These are phyloP conservation scores for Lithophane socia DNA, from an alignment of 2,888 invertebrate species.

Conservation along the genomic window DNA sequence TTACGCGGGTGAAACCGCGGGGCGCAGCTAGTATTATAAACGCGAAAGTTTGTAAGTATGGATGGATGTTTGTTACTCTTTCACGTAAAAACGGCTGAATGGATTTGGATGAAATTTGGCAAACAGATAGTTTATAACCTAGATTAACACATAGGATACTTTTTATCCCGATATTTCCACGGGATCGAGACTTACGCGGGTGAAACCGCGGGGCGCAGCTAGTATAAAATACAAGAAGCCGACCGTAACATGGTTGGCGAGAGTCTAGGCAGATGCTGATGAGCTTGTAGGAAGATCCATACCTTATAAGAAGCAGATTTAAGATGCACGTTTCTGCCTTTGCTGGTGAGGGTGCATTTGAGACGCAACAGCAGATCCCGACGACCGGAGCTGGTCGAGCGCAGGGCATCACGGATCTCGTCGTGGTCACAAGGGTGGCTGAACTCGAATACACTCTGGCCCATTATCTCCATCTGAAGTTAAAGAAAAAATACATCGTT, in stretches of 20 bases:
- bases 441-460: constrained; percentile 98
- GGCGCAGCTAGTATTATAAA: no score
- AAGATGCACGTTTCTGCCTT: constrained; percentile 98
- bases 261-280: background rate
- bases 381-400: constrained; percentile 83
- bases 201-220: no score
- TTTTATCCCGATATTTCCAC: no score
- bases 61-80: no score
- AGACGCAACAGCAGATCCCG: constrained; percentile 94
- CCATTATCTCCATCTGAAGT: constrained; percentile 98
- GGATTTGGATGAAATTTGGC: no score
- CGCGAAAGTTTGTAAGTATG: no score
- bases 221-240: no score
- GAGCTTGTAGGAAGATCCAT: constrained; percentile 40
- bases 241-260: background rate
- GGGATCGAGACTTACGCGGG: no score
- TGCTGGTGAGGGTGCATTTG: constrained; percentile 98
- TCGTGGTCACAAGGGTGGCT: constrained; percentile 98
- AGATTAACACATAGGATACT: no score
- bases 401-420: constrained; percentile 93
- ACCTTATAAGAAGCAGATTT: constrained; percentile 99
- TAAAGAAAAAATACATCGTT: background rate
- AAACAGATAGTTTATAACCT: no score
- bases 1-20: no score
- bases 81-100: no score